Evolutionary conservation across 1,140 invertebrate genomes (phyloP).

Genomic region (Cydia amplana): DNA sequence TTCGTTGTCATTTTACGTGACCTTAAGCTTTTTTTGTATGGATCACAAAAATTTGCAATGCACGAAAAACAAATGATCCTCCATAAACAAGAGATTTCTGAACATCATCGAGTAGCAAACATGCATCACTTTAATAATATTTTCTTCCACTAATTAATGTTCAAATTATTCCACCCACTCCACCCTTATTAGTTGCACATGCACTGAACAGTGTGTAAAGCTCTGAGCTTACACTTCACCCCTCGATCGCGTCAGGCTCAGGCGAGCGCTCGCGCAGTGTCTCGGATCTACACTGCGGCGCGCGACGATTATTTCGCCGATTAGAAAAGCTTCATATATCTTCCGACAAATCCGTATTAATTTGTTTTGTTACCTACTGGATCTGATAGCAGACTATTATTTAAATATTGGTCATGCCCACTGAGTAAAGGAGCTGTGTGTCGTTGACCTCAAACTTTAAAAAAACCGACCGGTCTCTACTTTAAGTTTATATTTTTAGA

Average conservation of each 20-base stretch:
- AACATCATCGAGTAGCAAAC: not conserved
- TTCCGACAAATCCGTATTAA: conserved; percentile 13
- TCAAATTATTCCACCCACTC: not conserved
- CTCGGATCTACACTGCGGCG: conserved; percentile 18
- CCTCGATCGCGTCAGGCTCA: not conserved
- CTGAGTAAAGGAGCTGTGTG: not conserved
- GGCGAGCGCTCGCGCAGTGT: conserved; percentile 9
- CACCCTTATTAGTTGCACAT: conserved; percentile 16
- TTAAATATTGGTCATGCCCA: conserved; percentile 5
- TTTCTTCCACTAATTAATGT: not conserved
- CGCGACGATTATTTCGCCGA: conserved; percentile 13
- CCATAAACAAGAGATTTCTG: not conserved
- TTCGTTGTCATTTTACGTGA: too few species aligned
- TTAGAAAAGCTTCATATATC: conserved; percentile 8
- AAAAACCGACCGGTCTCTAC: not conserved
- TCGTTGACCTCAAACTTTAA: not conserved
- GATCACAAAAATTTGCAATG: not conserved
- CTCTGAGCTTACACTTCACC: not conserved
- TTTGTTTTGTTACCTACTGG: conserved; percentile 6
- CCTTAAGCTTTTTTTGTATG: not conserved
- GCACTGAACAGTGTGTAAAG: not conserved
- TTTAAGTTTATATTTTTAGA: too few species aligned
- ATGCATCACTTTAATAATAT: not conserved
- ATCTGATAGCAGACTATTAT: not conserved
- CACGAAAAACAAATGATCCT: not conserved